Conservation (phyloP, 92 coral and sea anemone species). For the Bergia puertoricense region DNA sequence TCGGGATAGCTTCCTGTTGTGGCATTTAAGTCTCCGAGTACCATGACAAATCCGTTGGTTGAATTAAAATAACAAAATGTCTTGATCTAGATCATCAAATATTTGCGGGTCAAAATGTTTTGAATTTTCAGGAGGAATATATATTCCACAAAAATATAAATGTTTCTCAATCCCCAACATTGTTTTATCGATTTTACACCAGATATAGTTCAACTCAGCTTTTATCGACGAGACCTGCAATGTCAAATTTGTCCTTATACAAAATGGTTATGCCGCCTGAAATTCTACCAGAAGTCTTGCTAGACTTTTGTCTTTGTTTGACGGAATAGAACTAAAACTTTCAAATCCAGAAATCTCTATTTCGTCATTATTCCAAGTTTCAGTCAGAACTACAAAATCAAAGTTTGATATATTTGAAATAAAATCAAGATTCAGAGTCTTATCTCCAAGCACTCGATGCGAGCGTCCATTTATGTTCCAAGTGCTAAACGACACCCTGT, state of each 20-base stretch:
- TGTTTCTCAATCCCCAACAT: neutral
- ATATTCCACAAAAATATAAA: neutral
- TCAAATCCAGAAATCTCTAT: neutral
- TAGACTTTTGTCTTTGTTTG: neutral
- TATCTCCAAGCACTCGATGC: neutral
- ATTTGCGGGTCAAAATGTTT: too few species aligned
- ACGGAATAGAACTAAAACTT: neutral
- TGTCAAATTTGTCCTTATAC: neutral
- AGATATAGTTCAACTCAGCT: neutral
- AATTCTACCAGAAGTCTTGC: too few species aligned
- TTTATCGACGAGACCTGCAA: neutral
- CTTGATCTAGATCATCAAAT: too few species aligned
- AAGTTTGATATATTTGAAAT: neutral
- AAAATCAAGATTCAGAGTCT: too few species aligned
- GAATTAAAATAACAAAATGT: too few species aligned
- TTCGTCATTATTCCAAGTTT: neutral
- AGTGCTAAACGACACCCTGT: neutral
- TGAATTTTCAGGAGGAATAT: neutral
- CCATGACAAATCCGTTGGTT: too few species aligned
- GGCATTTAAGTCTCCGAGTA: too few species aligned
- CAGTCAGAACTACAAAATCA: conserved; percentile 12
- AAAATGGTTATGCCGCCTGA: conserved; percentile 11
- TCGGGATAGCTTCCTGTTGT: too few species aligned
- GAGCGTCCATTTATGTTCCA: conserved; percentile 16
- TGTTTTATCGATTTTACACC: neutral